phyloP scores from a whole-genome alignment of 64 coral and sea anemone genomes.

The Montipora sp. region DNA sequence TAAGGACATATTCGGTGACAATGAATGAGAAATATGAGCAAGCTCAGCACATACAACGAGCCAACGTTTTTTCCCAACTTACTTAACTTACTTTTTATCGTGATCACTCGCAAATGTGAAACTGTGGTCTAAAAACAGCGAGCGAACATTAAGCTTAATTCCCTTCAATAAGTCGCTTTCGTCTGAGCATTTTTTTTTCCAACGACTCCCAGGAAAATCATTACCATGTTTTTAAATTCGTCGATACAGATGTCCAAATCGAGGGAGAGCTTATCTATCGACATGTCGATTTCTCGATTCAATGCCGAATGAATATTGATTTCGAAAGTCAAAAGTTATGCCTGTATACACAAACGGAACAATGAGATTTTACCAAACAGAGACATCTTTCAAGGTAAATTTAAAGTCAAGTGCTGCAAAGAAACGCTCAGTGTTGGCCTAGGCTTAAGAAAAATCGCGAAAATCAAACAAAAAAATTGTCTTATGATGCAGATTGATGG shows the following conservation, averaged over 20 bases:
- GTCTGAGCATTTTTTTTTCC: neutral
- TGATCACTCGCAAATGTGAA: too few species aligned
- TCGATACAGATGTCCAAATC: too few species aligned
- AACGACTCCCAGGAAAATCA: neutral
- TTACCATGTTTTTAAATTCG: too few species aligned
- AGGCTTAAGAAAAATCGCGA: neutral
- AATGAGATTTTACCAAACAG: neutral
- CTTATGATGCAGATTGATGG: too few species aligned
- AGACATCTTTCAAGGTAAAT: neutral
- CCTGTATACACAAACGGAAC: neutral
- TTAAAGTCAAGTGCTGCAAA: neutral
- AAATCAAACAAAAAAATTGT: neutral
- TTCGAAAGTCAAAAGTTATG: neutral
- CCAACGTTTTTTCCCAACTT: too few species aligned
- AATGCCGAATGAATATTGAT: neutral
- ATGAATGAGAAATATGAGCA: too few species aligned
- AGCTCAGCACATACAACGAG: too few species aligned
- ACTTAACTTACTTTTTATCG: too few species aligned
- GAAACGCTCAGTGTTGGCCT: neutral
- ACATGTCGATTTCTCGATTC: neutral
- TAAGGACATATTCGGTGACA: too few species aligned
- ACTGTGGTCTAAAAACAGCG: too few species aligned
- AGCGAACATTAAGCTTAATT: neutral
- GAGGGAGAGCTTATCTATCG: too few species aligned
- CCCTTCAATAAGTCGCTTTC: neutral